Base-by-base conservation (phyloP, 2,113 vertebrate species). In the Cyanoliseus patagonus region DNA sequence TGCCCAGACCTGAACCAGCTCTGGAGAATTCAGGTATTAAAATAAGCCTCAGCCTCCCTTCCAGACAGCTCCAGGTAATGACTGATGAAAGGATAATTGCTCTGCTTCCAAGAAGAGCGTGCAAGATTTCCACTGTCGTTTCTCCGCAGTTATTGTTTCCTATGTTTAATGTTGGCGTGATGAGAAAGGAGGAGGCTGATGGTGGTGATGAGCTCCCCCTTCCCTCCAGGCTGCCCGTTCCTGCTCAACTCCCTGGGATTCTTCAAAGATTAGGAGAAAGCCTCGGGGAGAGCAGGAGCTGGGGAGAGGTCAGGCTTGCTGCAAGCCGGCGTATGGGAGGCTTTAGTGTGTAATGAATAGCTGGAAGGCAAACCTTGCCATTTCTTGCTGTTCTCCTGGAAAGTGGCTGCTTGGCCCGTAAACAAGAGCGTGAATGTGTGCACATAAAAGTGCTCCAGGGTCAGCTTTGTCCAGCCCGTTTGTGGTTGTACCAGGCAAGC, bases 51-150 rank as follows among this genome's bases (percentile, higher is more conserved):
- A 85, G 37, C 81, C 52, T 76, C 14, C 51, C 19, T 30, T 4
- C 7, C 6, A 75, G 46, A 55, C 76, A 86, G 94, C 94, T 94
- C 86, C 62, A 69, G 95, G 95, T 96, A 86, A 84, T 1, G 13
- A 82, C n/a, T 91, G 87, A 95, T 96, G 94, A 96, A 95, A 97
- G 86, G 96, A 83, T 97, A 94, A 94, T 94, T 79, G 44, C 73
- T 59, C n/a, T 12, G 53, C 20, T 74, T 80, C 83, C 61, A 15
- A 88, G 75, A 90, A 70, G 23, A 6, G 10, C 2, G 0, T 66
- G 67, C 61, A 30, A 80, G 66, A 46, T 63, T 91, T 83, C 68
- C 78, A 69, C 37, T 62, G 37, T 22, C 28, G 39, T 35, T 80
- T 72, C 64, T 69, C 57, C 49, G 22, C 61, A 11, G 28, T 8